A percentile compares a stretch with the other conserved stretches of the same genome.
phyloP scores from a whole-genome alignment of 2,888 invertebrate genomes.

The Chamaedrilus cognettii region DNA sequence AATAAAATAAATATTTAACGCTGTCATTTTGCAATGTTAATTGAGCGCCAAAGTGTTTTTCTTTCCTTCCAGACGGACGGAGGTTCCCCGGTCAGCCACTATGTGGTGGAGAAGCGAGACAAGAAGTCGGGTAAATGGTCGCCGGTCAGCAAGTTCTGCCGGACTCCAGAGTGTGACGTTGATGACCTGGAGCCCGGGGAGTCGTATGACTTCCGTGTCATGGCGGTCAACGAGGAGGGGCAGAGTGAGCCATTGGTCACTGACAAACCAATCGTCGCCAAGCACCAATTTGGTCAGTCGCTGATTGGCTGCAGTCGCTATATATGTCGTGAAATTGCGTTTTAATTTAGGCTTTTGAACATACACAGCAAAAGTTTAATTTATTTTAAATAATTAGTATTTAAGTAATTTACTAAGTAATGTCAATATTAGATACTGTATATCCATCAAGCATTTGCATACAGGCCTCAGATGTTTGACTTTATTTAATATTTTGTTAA shows the following conservation, averaged over 20 bases:
- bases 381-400: no score
- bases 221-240: slow-evolving; percentile 99
- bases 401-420: no score
- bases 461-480: no score
- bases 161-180: slow-evolving; percentile 73
- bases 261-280: slow-evolving; percentile 85
- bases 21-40: no score
- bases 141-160: slow-evolving; percentile 66
- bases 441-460: no score
- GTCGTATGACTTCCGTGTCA: slow-evolving; percentile 92
- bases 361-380: no score
- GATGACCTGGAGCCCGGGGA: slow-evolving; percentile 77
- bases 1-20: no score
- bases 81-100: slow-evolving; percentile 94
- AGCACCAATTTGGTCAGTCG: slow-evolving; percentile 85
- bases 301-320: neutral
- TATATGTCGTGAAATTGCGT: no score
- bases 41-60: neutral
- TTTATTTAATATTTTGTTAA: no score
- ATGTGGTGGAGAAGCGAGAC: slow-evolving; percentile 93
- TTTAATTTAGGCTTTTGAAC: no score
- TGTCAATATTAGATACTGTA: no score
- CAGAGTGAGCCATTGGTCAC: slow-evolving; percentile 90
- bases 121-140: slow-evolving; percentile 63
- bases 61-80: slow-evolving; percentile 73